Base-by-base conservation (phyloP, 2,113 vertebrate species). In the Halichoerus grypus region DNA sequence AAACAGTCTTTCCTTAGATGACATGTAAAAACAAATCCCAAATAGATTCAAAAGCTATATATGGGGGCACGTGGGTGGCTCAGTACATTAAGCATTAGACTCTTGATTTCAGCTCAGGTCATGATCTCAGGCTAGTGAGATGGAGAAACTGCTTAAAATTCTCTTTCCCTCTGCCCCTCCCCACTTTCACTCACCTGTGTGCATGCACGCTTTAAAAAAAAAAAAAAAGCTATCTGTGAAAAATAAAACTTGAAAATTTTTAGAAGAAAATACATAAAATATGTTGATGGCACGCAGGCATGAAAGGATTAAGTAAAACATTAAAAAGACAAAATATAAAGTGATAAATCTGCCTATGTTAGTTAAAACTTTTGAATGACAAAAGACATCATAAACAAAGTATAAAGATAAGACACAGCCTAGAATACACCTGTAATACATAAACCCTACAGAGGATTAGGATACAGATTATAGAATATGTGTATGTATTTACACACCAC, bases 271-370 rank as follows among this genome's bases (percentile, higher is more conserved):
- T 74, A 28, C 8, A 67, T 13, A 57, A 87, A 59, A 69, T 36
- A 69, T 21, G 33, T 33, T 71, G 4, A 71, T 72, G 74, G 79
- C 13, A 67, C n/a, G 42, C n/a, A 74, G 3, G 5, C 80, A 74
- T 57, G 18, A 19, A 88, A 53, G 14, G 19, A 93, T n/a, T 90
- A 59, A 93, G 51, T 63, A 93, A 90, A 46, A 59, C 22, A 81
- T 19, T 81, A 93, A 95, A 90, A 89, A 19, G 5, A 80, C 18
- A 72, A 95, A 93, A 90, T n/a, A 93, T n/a, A 95, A 90, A 90
- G 33, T 67, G 31, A 49, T 39, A 57, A 26, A 55, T 74, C 21
- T 55, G 2, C 33, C 15, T 53, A 6, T 42, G n/a, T 61, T 69
- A 69, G n/a, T 16, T 46, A 94, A 86, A 89, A 96, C 18, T 91